Evolutionary conservation across 2,113 vertebrate species (phyloP), one percentile per base, ranked within the genome.

Genomic region (Periophthalmus modestus): DNA sequence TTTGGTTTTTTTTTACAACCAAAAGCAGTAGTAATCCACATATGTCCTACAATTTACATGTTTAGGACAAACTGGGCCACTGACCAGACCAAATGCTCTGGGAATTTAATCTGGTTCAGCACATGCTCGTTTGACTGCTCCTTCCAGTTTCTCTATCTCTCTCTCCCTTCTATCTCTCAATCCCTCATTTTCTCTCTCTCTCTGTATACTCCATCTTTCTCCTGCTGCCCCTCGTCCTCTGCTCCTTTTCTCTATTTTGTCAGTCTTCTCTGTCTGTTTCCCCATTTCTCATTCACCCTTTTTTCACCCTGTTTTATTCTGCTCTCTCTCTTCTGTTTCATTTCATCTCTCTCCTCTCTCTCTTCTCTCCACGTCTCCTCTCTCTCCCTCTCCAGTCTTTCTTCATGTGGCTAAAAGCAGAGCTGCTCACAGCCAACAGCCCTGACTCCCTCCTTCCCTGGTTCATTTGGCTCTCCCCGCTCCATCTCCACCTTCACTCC

Each of bases 401-500:
- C 76, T 68, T 66, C 66, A 71, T 74, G 75, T 68, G 33, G 68
- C 73, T 82, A 65, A 85, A 84, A 79, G 82, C 85, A 75, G 68
- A 28, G 66, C 61, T 63, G 66, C 43, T 3, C 47, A 67, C 67
- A 85, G 69, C 75, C 80, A 87, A 77, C 72, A 73, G 75, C 55
- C 77, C 47, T 43, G 43, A 48, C 46, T 47, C 72, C 80, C 66
- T 48, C 69, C 71, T 91, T 75, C 79, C 59, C 7, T 82, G 59
- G 48, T 84, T 86, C 82, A 79, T 87, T 85, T 75, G 39, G 12
- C 70, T 77, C 78, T 74, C 71, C 75, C 71, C 33, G 73, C 74
- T 81, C 85, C 76, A 87, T 87, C 73, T 80, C 79, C 76, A 82
- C 78, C 83, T 75, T 77, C 86, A 77, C 77, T 76, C 75, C 77